phyloP scores from a whole-genome alignment of 2,113 vertebrate genomes.

The Columba livia region DNA sequence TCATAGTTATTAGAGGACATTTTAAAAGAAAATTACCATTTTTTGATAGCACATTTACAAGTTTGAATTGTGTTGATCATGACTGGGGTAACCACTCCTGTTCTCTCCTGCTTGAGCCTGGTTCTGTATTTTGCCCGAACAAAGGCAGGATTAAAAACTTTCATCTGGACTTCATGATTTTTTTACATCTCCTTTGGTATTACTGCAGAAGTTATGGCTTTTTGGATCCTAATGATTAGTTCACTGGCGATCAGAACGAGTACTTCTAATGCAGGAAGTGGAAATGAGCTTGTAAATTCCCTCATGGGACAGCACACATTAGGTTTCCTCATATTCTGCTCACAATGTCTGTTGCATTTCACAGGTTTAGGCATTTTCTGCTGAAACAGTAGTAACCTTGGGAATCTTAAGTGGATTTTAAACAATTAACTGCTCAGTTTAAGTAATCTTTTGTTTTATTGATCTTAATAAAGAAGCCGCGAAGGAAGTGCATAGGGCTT shows the following conservation, averaged over 20 bases:
- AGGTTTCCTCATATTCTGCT: background rate
- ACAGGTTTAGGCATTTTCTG: background rate
- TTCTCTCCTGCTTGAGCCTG: background rate
- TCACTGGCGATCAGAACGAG: background rate
- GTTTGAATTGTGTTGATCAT: background rate
- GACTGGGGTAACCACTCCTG: background rate
- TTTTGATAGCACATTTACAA: background rate
- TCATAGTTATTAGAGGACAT: background rate
- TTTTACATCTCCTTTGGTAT: background rate
- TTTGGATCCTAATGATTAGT: background rate
- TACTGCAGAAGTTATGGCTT: background rate
- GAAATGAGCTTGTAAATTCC: background rate
- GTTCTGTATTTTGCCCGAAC: background rate
- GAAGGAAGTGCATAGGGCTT: background rate
- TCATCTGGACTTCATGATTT: background rate
- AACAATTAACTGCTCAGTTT: background rate
- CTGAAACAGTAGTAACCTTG: background rate
- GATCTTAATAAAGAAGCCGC: background rate
- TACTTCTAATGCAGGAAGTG: background rate
- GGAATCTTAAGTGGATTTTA: background rate
- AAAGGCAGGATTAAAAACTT: background rate
- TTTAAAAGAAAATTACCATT: background rate
- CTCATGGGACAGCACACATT: background rate
- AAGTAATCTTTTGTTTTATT: background rate
- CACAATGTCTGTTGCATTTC: background rate